phyloP scores from a whole-genome alignment of 2,888 invertebrate genomes.

The Trichogramma evanescens region DNA sequence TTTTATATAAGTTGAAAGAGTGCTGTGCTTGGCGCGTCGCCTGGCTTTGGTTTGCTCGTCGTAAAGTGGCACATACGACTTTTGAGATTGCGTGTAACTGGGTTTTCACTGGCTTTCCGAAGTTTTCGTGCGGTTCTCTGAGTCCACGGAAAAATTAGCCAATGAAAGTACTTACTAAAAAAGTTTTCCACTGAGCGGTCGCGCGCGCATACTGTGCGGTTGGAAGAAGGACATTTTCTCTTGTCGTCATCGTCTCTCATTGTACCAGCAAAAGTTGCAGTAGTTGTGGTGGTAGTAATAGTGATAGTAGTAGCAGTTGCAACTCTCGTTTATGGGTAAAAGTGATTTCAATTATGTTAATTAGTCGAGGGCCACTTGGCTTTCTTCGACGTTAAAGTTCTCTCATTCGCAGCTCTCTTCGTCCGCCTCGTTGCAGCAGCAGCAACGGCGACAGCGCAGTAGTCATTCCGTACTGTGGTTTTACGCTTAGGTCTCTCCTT shows the following conservation, averaged over 20 bases:
- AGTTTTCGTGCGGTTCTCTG: neutral
- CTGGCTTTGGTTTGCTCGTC: constrained; percentile 13
- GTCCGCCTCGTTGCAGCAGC: constrained; percentile 16
- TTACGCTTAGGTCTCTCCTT: constrained; percentile 12
- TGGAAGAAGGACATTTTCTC: too few species aligned
- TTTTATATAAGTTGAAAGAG: too few species aligned
- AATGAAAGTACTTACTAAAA: constrained; percentile 26
- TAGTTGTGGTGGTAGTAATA: neutral
- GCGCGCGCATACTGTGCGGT: neutral
- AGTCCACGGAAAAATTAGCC: constrained; percentile 27
- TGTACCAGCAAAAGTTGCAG: too few species aligned
- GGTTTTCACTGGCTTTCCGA: neutral
- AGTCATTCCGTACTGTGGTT: neutral
- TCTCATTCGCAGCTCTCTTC: constrained; percentile 29
- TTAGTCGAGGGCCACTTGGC: constrained; percentile 29
- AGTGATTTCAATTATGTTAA: constrained; percentile 40
- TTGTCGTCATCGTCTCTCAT: too few species aligned
- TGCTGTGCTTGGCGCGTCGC: neutral
- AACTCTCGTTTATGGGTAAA: constrained; percentile 31
- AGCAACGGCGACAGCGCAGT: constrained; percentile 8
- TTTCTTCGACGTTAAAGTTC: constrained; percentile 32
- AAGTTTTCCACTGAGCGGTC: constrained; percentile 22
- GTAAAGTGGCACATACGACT: constrained; percentile 13
- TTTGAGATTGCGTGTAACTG: constrained; percentile 4
- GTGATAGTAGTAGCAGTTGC: constrained; percentile 17